Conservation (phyloP, 92 coral and sea anemone genomes). For the Paragorgia papillata region DNA sequence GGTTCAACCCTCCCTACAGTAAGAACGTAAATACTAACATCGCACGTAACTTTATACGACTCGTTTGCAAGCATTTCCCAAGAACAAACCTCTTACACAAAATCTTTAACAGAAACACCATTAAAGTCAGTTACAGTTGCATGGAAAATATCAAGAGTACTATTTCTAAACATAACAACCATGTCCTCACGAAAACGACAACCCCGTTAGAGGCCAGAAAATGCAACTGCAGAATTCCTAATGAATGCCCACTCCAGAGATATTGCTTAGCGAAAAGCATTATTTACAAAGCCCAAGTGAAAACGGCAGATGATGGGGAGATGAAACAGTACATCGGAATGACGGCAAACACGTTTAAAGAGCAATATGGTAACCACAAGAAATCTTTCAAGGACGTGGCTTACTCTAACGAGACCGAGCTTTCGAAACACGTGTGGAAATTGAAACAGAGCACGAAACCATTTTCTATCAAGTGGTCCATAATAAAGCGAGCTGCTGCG, state of each 20-base stretch:
- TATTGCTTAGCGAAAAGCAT: conserved; percentile 29
- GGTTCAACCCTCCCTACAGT: conserved; percentile 34
- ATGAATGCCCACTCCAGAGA: conserved; percentile 37
- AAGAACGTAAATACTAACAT: conserved; percentile 18
- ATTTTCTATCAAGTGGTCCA: conserved; percentile 38
- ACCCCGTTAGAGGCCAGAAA: neutral
- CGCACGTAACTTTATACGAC: conserved; percentile 6
- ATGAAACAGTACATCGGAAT: conserved; percentile 64
- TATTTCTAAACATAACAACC: conserved; percentile 11
- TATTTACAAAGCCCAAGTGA: conserved; percentile 37
- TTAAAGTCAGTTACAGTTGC: neutral
- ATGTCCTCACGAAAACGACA: neutral
- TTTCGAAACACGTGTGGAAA: conserved; percentile 47
- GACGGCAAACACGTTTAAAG: conserved; percentile 58
- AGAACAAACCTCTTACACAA: neutral
- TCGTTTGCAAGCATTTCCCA: conserved; percentile 25
- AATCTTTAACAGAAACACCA: conserved; percentile 16
- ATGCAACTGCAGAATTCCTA: conserved; percentile 17
- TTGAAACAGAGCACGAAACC: conserved; percentile 3
- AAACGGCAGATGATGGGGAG: conserved; percentile 30
- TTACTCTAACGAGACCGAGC: conserved; percentile 21
- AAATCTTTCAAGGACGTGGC: conserved; percentile 50
- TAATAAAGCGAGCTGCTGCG: too few species aligned
- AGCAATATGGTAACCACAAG: conserved; percentile 64
- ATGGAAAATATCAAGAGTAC: conserved; percentile 20